Evolutionary conservation across 2,797 vertebrate genomes (phyloP), one percentile per base, ranked within the genome.

Genomic region (Mormyrus proboscirostris): DNA sequence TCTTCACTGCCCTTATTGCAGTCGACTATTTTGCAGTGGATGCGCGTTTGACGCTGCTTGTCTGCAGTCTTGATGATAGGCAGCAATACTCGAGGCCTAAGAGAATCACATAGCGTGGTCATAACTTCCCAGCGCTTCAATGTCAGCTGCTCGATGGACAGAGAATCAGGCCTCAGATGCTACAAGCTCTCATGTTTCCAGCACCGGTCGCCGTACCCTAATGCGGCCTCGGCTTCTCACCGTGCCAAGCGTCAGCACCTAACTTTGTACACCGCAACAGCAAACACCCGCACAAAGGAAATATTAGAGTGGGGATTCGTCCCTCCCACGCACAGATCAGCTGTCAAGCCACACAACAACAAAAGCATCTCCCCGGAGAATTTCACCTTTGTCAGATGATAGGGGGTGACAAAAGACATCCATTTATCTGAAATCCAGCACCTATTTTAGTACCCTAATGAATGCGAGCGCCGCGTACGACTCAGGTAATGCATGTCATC

Each of bases 391-490:
- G 82, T 84, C 47, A 25, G 47, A 55, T 55, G 25, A 86, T 57
- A 14, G 22, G 51, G 51, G 33, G 14, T 87, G 33, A 55, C 16
- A 87, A 29, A 57, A 53, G 51, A 87, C 47, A n/a, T 62, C 51
- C 19, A 87, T 59, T 86, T 57, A 53, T 86, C 50, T 50, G 84
- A 86, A 86, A 53, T 86, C 49, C 49, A 53, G 84, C 19, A 29
- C 51, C 82, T 86, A 86, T 86, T 86, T 86, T 86, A 33, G 84
- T 53, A 86, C 49, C 10, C 16, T 53, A 53, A 53, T 53, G 84
- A 53, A 79, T 79, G 50, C 14, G 22, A 53, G 84, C 6, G 25
- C 84, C 14, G 25, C 0, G 51, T 14, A 22, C 22, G 14, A 86
- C 44, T 25, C 51, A 57, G 84, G 47, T 57, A 86, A 86, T 16